Conservation (phyloP, 2,888 invertebrate genomes). For the Lobophora halterata region DNA sequence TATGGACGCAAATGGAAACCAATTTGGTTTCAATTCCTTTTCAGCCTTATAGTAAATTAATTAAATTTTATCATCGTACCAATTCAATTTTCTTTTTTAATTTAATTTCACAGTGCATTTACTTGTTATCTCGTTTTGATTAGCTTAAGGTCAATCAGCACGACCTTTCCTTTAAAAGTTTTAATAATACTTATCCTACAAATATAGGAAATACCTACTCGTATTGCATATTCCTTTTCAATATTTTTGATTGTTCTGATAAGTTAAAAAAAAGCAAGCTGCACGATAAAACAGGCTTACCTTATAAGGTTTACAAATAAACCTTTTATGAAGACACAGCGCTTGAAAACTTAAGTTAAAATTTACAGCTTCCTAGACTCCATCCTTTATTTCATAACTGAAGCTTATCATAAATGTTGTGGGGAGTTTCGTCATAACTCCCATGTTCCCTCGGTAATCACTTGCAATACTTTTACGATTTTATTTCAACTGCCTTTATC, state of each 20-base stretch:
- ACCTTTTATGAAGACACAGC: slow-evolving; percentile 14
- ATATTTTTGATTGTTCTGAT: background rate
- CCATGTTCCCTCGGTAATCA: slow-evolving; percentile 24
- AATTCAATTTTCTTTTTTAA: too few species aligned
- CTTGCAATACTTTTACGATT: slow-evolving; percentile 33
- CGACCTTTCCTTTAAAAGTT: too few species aligned
- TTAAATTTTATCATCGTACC: too few species aligned
- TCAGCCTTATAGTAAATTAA: slow-evolving; percentile 2
- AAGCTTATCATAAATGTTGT: slow-evolving; percentile 21
- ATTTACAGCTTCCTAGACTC: slow-evolving; percentile 17
- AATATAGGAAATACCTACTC: too few species aligned
- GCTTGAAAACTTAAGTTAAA: slow-evolving; percentile 19
- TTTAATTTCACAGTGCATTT: too few species aligned
- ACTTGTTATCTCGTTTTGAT: too few species aligned
- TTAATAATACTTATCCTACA: too few species aligned
- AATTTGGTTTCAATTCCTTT: slow-evolving; percentile 14
- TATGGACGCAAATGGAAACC: slow-evolving; percentile 12
- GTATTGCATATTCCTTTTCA: too few species aligned
- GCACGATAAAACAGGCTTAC: too few species aligned
- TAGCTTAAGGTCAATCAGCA: too few species aligned
- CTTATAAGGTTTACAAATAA: too few species aligned
- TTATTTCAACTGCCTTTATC: slow-evolving; percentile 34
- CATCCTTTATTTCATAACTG: slow-evolving; percentile 16
- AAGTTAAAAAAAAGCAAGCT: too few species aligned
- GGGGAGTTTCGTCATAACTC: slow-evolving; percentile 22